These are phyloP conservation scores for Heliornis fulica DNA, from an alignment of 2,113 vertebrate genomes.

Conservation along the genomic window DNA sequence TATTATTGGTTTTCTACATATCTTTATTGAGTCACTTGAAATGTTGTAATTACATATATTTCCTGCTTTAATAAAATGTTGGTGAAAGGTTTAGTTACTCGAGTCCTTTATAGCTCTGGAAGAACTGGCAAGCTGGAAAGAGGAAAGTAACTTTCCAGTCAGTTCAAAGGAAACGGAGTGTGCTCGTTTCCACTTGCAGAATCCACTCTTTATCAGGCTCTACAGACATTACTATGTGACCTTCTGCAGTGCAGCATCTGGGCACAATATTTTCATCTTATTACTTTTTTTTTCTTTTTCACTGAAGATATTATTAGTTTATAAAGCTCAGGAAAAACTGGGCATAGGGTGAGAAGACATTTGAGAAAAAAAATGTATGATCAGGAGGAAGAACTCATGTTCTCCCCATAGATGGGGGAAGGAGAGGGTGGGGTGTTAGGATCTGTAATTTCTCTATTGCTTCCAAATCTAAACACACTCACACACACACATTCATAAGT, in stretches of 20 bases:
- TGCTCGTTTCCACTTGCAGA: neutral
- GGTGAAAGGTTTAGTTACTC: conserved; percentile 13
- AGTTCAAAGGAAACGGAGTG: conserved; percentile 10
- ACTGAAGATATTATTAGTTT: neutral
- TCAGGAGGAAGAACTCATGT: neutral
- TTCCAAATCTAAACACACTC: neutral
- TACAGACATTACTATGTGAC: neutral
- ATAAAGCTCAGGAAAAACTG: neutral
- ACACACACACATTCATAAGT: neutral
- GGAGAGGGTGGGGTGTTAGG: neutral
- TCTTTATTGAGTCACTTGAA: neutral
- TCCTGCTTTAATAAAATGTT: conserved; percentile 16
- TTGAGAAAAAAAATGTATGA: neutral
- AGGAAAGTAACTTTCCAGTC: neutral
- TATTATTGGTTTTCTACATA: neutral
- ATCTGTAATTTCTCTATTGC: neutral
- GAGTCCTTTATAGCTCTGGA: neutral
- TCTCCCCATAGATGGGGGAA: neutral
- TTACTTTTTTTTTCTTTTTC: neutral
- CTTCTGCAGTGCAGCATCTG: conserved; percentile 11
- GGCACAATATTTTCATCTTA: conserved; percentile 21
- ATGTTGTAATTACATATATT: conserved; percentile 33
- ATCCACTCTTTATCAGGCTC: neutral
- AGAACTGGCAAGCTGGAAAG: neutral
- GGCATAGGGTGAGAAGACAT: neutral